Evolutionary conservation across 2,113 vertebrate genomes (phyloP).

Genomic region (Riparia riparia): DNA sequence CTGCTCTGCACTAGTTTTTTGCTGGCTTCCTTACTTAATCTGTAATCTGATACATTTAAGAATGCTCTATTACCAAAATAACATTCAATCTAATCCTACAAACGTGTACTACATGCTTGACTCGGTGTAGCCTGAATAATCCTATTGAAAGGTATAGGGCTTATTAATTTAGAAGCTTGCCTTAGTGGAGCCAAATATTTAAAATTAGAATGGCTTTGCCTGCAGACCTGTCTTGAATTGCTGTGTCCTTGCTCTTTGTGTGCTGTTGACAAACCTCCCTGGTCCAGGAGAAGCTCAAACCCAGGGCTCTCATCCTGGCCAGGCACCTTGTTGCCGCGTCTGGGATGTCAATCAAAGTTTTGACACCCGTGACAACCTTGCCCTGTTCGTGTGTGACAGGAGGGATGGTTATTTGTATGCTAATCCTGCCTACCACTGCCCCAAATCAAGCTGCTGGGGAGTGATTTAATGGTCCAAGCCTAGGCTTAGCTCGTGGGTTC

Average conservation of each 20-base stretch:
- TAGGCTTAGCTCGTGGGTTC: not conserved
- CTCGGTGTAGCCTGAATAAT: not conserved
- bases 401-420: not conserved
- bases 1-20: not conserved
- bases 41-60: conserved; percentile 10
- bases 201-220: not conserved
- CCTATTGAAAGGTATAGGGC: not conserved
- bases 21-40: conserved; percentile 1
- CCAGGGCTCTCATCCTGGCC: not conserved
- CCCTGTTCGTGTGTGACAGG: not conserved
- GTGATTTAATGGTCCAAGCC: not conserved
- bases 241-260: not conserved
- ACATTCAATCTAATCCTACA: not conserved
- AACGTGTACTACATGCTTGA: not conserved
- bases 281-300: not conserved
- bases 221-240: not conserved
- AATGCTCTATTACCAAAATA: not conserved
- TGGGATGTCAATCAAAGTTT: not conserved
- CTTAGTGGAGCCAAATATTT: not conserved
- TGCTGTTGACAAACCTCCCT: not conserved
- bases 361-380: not conserved
- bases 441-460: not conserved
- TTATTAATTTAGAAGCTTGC: not conserved
- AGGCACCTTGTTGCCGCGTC: not conserved
- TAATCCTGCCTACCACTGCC: not conserved